phyloP scores from a whole-genome alignment of 2,113 vertebrate genomes.

The Emydura subglobosa region DNA sequence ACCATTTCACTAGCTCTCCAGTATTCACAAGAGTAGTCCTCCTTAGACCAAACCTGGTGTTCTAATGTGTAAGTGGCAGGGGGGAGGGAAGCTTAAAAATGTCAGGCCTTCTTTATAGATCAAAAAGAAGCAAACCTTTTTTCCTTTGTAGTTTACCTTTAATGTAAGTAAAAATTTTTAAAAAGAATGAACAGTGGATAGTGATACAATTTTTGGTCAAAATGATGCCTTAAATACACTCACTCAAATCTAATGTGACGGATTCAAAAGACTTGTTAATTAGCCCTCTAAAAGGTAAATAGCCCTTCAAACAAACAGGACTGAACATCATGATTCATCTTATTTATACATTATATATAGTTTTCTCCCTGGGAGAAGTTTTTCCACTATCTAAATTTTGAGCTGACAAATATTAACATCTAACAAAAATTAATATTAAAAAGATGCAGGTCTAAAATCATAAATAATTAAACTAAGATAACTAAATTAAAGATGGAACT shows the following conservation, averaged over 20 bases:
- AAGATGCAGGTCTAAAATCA: background rate
- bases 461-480: background rate
- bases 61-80: background rate
- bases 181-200: background rate
- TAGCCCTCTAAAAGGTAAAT: background rate
- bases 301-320: background rate
- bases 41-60: background rate
- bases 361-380: background rate
- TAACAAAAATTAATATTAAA: background rate
- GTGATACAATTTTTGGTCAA: background rate
- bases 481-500: background rate
- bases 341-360: background rate
- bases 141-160: background rate
- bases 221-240: background rate
- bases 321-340: background rate
- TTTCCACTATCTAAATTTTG: background rate
- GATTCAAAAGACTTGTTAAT: background rate
- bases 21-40: background rate
- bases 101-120: background rate
- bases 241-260: background rate
- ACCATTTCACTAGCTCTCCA: background rate
- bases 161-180: too few species aligned
- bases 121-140: background rate
- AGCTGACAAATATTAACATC: background rate
- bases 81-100: background rate